Evolutionary conservation across 2,888 invertebrate species (phyloP), one percentile per base, ranked within the genome.

Genomic region (Drosophila borealis): DNA sequence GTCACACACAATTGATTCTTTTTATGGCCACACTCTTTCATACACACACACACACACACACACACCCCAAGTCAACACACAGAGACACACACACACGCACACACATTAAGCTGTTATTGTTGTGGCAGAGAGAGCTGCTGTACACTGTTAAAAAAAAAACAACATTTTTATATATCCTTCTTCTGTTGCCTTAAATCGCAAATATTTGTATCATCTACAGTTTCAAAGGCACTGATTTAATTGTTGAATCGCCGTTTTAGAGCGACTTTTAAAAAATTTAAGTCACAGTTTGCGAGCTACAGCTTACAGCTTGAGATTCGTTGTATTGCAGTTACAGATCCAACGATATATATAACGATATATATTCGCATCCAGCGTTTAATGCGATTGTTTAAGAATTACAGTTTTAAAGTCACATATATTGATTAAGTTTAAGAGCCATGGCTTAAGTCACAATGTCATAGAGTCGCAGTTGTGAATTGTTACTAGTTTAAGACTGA

Each of bases 1-100:
- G 90, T 91, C 90, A 88, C 90, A 91, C 90, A 90, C 90, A 90
- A 90, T 90, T 91, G 90, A 91, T 88, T 90, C 83, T 85, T 85
- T 89, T 80, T 81, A 74, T 74, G 50, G 64, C 55, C 74, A 64
- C 70, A 69, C 74, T 51, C 67, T 57, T 50, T 59, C 54, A 25
- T 36, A 49, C 41, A 53, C 56, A 57, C 45, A 19, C 45, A 50
- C 17, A 39, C 45, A 42, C 50, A 37, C 57, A 59, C 48, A 53
- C 39, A 21, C 37, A 41, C 14, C 29, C 29, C 29, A 25, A 25
- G n/a, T n/a, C 25, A 39, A 49, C 59, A 61, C 33, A 14, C 37
- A 49, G 19, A 42, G 41, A 54, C 50, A 33, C 57, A 60, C 42
- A 56, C 41, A 19, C 37, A 36, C 66, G 46, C 36, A 14, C n/a